phyloP scores from a whole-genome alignment of 2,797 vertebrate species.

The Channa striata region DNA sequence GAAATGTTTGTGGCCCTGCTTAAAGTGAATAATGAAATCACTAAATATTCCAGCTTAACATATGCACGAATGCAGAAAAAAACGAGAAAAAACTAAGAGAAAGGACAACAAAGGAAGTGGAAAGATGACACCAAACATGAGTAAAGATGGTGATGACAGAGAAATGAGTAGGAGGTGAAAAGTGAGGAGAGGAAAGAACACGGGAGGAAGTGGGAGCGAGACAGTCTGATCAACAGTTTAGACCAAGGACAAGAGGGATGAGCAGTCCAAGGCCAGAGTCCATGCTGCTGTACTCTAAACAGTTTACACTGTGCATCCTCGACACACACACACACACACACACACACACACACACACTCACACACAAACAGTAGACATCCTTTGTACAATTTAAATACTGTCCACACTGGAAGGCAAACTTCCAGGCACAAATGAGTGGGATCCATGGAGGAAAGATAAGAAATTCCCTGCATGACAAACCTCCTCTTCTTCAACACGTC shows the following conservation, averaged over 20 bases:
- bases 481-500: background rate
- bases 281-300: slow-evolving; percentile 63
- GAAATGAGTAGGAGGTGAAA: slow-evolving; percentile 13
- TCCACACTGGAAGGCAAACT: slow-evolving; percentile 7
- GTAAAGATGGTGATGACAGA: slow-evolving; percentile 5
- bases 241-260: slow-evolving; percentile 49
- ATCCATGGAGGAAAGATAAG: background rate
- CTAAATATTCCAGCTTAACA: background rate
- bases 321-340: slow-evolving; percentile 25
- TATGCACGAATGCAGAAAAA: background rate
- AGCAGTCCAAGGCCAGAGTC: slow-evolving; percentile 52
- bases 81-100: background rate
- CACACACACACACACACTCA: slow-evolving; percentile 27
- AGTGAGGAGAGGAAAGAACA: slow-evolving; percentile 15
- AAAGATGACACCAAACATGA: background rate
- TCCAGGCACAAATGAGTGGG: slow-evolving; percentile 8
- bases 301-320: slow-evolving; percentile 61
- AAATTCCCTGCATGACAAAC: background rate
- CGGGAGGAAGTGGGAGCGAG: slow-evolving; percentile 48
- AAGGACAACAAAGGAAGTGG: background rate
- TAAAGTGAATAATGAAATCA: background rate
- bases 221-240: slow-evolving; percentile 55
- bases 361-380: slow-evolving; percentile 1
- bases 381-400: slow-evolving; percentile 24
- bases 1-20: background rate